Percentiles rank a stretch among this genome's conserved stretches.
phyloP scores from a whole-genome alignment of 2,888 invertebrate genomes.

The Aphelenchoides bicaudatus region DNA sequence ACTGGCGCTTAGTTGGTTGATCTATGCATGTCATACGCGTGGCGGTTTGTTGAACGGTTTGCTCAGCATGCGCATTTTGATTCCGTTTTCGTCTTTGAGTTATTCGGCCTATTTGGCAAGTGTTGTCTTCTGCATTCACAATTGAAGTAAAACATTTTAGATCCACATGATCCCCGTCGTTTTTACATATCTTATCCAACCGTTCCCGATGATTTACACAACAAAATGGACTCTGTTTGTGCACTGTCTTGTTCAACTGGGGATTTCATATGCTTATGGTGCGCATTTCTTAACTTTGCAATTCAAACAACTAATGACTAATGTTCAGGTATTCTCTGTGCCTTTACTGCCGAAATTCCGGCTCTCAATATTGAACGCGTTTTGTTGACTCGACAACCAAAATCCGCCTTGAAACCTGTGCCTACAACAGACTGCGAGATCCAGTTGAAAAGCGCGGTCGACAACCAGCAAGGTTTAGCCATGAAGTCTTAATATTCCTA shows the following conservation, averaged over 20 bases:
- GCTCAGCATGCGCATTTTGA: slow-evolving; percentile 47
- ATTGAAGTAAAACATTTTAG: too few species aligned
- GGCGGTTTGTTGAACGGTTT: slow-evolving; percentile 57
- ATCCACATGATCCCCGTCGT: slow-evolving; percentile 61
- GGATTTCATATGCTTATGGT: slow-evolving; percentile 46
- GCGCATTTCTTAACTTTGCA: slow-evolving; percentile 11
- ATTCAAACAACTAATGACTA: too few species aligned
- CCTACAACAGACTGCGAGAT: slow-evolving; percentile 49
- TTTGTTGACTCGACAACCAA: slow-evolving; percentile 32
- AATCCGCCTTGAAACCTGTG: slow-evolving; percentile 41
- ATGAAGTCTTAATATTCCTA: too few species aligned
- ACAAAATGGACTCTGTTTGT: slow-evolving; percentile 48
- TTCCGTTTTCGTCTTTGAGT: slow-evolving; percentile 58
- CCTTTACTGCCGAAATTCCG: slow-evolving; percentile 53
- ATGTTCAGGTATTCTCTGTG: slow-evolving; percentile 48
- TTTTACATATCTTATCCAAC: slow-evolving; percentile 55
- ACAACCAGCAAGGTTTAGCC: too few species aligned
- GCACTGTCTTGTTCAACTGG: slow-evolving; percentile 54
- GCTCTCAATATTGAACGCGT: slow-evolving; percentile 58
- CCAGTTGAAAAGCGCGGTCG: slow-evolving; percentile 50
- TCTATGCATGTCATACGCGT: slow-evolving; percentile 61
- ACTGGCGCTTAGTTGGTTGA: slow-evolving; percentile 56
- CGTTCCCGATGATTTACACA: slow-evolving; percentile 53
- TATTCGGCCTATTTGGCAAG: slow-evolving; percentile 61
- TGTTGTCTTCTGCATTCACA: too few species aligned